Evolutionary conservation across 2,113 vertebrate species (phyloP).

Genomic region (Eubucco bourcierii): DNA sequence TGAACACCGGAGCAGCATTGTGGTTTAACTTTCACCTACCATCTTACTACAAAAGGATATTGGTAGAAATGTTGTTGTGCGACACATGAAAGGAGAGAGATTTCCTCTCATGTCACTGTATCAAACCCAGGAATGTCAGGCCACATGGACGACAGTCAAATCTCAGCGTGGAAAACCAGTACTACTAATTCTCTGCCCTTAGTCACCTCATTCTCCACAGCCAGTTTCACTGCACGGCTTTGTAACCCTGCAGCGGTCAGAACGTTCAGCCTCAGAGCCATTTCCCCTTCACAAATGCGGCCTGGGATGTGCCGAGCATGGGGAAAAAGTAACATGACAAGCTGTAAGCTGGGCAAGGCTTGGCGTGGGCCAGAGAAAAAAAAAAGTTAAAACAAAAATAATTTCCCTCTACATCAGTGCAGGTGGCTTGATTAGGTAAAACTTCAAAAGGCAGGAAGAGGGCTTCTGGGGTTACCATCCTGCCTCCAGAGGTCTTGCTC

Average conservation of each 20-base stretch:
- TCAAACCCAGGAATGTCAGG: background rate
- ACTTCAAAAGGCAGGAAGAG: background rate
- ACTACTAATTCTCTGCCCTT: background rate
- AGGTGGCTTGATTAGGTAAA: background rate
- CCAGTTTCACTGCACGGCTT: background rate
- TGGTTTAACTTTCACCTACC: background rate
- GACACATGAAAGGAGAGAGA: background rate
- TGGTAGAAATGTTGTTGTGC: background rate
- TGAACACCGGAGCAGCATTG: background rate
- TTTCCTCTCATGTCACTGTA: background rate
- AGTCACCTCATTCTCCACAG: background rate
- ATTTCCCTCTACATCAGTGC: background rate
- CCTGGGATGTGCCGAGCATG: background rate
- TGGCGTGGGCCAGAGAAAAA: background rate
- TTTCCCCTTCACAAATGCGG: accelerated
- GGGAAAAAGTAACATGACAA: background rate
- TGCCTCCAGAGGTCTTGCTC: background rate
- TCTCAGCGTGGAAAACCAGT: background rate
- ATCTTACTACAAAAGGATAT: background rate
- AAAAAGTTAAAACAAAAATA: background rate
- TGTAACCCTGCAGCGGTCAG: background rate
- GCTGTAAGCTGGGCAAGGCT: background rate
- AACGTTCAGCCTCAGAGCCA: background rate
- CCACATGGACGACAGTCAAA: background rate
- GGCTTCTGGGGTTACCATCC: background rate